Percentiles rank a stretch among this genome's conserved stretches.
phyloP scores from a whole-genome alignment of 1,140 invertebrate species.

The Spodoptera frugiperda region DNA sequence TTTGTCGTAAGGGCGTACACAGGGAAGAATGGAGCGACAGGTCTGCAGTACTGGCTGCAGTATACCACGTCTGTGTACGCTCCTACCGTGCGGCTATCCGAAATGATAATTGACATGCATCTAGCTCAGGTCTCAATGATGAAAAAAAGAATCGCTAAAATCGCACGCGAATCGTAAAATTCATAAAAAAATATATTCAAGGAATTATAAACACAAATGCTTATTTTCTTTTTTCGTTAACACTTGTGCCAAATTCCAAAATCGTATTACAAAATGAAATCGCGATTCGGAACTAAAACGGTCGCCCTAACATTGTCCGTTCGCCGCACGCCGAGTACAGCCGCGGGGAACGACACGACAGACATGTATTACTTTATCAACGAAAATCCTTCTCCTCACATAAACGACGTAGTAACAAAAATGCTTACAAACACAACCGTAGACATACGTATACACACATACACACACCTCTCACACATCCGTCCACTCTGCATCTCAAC shows the following conservation, averaged over 20 bases:
- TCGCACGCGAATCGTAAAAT: conserved; percentile 58
- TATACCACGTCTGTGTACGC: conserved; percentile 32
- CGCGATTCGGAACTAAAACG: conserved; percentile 58
- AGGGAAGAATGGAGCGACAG: not conserved
- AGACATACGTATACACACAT: conserved; percentile 56
- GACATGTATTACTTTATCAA: conserved; percentile 52
- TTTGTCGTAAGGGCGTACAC: conserved; percentile 33
- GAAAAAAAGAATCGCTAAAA: conserved; percentile 47
- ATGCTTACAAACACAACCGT: conserved; percentile 72
- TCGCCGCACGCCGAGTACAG: conserved; percentile 47
- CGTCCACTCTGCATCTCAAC: conserved; percentile 32
- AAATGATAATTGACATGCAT: conserved; percentile 53
- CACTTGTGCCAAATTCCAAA: conserved; percentile 63
- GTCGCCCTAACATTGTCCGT: conserved; percentile 50
- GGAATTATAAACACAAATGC: conserved; percentile 62
- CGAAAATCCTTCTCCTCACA: conserved; percentile 61
- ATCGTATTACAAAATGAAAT: conserved; percentile 56
- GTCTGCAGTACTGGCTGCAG: not conserved
- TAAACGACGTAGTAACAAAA: conserved; percentile 72
- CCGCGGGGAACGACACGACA: conserved; percentile 52
- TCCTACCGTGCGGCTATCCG: conserved; percentile 36
- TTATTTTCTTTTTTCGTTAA: conserved; percentile 30
- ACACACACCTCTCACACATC: conserved; percentile 49
- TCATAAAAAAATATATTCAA: conserved; percentile 64
- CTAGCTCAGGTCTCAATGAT: conserved; percentile 50